Percentiles rank a stretch among this genome's conserved stretches.
These are phyloP conservation scores for Philonicus albiceps DNA, from an alignment of 2,888 invertebrate species.

Conservation along the genomic window DNA sequence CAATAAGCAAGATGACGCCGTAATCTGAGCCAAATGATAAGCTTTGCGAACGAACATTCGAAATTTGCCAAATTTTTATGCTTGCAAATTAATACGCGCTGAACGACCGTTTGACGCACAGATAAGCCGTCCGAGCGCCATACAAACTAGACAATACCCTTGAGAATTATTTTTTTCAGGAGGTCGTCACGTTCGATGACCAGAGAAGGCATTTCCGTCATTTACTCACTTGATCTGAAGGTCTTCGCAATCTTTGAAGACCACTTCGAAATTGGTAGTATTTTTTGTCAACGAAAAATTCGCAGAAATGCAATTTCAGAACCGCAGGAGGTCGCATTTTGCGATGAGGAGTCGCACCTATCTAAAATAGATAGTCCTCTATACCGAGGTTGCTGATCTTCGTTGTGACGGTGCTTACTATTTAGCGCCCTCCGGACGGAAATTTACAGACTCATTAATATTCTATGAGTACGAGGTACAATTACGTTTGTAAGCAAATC, in stretches of 20 bases:
- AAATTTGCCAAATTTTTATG: not conserved
- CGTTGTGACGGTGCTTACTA: not conserved
- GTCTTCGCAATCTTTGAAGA: not conserved
- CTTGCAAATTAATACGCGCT: not conserved
- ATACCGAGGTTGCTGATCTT: not conserved
- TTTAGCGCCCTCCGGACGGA: not conserved
- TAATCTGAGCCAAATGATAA: not conserved
- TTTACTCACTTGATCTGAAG: constrained; percentile 20
- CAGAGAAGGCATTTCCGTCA: constrained; percentile 38
- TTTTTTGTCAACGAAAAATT: not conserved
- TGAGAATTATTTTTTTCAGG: not conserved
- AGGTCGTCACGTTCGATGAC: constrained; percentile 37
- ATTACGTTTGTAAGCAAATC: not conserved
- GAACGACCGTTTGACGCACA: not conserved
- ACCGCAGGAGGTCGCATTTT: not conserved
- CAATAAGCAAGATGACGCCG: not conserved
- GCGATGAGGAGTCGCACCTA: not conserved
- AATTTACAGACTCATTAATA: not conserved
- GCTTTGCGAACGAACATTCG: not conserved
- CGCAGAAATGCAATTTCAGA: not conserved
- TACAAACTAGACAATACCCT: constrained; percentile 6
- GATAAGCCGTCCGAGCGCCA: not conserved
- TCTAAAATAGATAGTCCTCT: not conserved
- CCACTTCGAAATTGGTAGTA: not conserved
- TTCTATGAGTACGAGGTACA: not conserved